Percentiles rank a stretch among this genome's conserved stretches.
Evolutionary conservation across 2,888 invertebrate genomes (phyloP).

Genomic region (Yponomeuta malinellus): DNA sequence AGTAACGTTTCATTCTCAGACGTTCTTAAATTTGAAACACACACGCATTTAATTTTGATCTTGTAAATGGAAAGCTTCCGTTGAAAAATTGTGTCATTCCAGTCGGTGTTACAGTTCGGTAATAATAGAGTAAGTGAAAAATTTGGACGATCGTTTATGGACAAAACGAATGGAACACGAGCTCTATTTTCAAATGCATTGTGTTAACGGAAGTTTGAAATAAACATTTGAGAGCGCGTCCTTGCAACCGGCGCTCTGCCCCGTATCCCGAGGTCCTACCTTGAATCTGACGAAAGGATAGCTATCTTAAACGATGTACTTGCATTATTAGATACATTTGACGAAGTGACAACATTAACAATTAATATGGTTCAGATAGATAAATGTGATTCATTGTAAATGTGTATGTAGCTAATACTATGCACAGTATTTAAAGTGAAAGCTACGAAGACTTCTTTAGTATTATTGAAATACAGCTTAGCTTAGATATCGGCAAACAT

Average conservation of each 20-base stretch:
- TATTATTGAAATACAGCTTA: no score
- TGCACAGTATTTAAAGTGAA: no score
- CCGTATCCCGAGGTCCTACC: background rate
- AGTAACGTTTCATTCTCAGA: slow-evolving; percentile 9
- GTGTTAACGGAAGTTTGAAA: slow-evolving; percentile 65
- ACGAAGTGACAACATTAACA: no score
- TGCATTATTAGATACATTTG: no score
- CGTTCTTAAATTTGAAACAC: background rate
- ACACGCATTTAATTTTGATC: background rate
- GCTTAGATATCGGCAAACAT: no score
- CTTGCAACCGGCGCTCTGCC: background rate
- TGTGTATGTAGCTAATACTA: no score
- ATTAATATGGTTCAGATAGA: no score
- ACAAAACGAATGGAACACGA: background rate
- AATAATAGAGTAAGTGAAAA: background rate
- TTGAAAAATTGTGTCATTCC: background rate
- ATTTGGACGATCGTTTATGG: background rate
- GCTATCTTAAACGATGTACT: no score
- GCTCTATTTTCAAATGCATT: background rate
- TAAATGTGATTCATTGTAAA: no score
- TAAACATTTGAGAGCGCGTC: slow-evolving; percentile 53
- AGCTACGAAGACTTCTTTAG: no score
- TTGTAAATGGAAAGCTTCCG: background rate
- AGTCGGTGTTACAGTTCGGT: background rate
- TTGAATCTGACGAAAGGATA: background rate